Percentiles rank a stretch among this genome's conserved stretches.
Conservation (phyloP, 2,888 invertebrate species). For the Drosophila nr. fundita region DNA sequence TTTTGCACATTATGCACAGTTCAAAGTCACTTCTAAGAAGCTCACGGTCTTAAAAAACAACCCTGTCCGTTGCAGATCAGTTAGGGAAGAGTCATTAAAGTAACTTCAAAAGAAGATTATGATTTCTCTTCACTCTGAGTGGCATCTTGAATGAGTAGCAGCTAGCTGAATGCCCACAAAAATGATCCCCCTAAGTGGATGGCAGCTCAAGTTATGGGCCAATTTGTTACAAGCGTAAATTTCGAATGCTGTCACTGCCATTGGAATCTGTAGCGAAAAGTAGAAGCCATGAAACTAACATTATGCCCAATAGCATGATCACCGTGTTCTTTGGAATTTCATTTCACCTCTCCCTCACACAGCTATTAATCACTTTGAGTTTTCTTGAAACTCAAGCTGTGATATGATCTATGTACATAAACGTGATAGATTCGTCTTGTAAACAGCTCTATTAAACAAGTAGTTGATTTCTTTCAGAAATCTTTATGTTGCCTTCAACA, state of each 20-base stretch:
- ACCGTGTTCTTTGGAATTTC: conserved; percentile 22
- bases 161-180: neutral
- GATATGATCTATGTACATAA: conserved; percentile 16
- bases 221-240: conserved; percentile 23
- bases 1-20: neutral
- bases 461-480: conserved; percentile 8
- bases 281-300: conserved; percentile 7
- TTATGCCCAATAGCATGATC: conserved; percentile 8
- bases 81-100: neutral
- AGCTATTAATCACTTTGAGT: conserved; percentile 6
- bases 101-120: neutral
- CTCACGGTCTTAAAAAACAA: neutral
- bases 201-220: conserved; percentile 20
- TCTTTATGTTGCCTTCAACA: conserved; percentile 1
- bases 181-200: conserved; percentile 3
- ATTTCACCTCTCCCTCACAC: neutral
- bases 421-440: conserved; percentile 18
- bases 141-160: neutral
- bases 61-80: neutral
- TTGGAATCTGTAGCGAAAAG: conserved; percentile 6
- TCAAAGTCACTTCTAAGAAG: neutral
- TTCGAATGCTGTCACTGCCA: neutral
- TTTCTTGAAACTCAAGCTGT: conserved; percentile 26
- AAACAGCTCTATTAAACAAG: conserved; percentile 13
- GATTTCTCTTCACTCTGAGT: neutral